Base-by-base conservation (phyloP, 2,888 invertebrate species). In the Polyommatus icarus region DNA sequence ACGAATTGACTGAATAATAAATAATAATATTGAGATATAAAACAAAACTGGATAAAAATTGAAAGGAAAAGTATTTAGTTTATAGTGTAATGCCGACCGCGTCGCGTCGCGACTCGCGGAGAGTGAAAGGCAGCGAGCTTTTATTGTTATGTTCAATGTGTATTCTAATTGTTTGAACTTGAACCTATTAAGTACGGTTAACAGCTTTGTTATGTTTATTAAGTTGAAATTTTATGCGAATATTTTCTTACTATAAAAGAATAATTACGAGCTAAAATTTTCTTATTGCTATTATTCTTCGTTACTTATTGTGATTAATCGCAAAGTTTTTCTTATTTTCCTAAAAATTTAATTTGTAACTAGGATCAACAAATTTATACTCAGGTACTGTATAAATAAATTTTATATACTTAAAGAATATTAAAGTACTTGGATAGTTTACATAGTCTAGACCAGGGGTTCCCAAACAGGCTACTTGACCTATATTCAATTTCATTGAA, bases 31-130 rank as follows among this genome's bases (percentile, higher is more conserved):
- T 54, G 59, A 76, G 36, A 76, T 24, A 12, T n/a, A 61, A 61
- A 12, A 61, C 20, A 76, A 67, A 76, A 76, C 76, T 67, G 76
- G 67, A 61, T 76, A 40, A 40, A 15, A n/a, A 76, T 67, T 67
- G 76, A 76, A 76, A 76, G 76, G 40, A 76, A 76, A 61, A 76
- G 76, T 67, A 29, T 61, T 61, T 76, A 40, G 18, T 76, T 76
- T 61, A 46, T 40, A 46, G 3, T 29, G 46, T 76, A 76, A 46
- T 76, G 59, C 57, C 57, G 20, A 36, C 40, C 40, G 36, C 36
- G 36, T 36, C 76, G 67, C 61, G 59, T 36, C 76, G 67, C 61
- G 59, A 76, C 32, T 36, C 59, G 76, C 61, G 5, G 75, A 75
- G 24, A 75, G 75, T 50, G 75, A 75, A 75, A 75, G 75, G 75